Base-by-base conservation (phyloP, 2,113 vertebrate genomes). In the Scartelaos histophorus region DNA sequence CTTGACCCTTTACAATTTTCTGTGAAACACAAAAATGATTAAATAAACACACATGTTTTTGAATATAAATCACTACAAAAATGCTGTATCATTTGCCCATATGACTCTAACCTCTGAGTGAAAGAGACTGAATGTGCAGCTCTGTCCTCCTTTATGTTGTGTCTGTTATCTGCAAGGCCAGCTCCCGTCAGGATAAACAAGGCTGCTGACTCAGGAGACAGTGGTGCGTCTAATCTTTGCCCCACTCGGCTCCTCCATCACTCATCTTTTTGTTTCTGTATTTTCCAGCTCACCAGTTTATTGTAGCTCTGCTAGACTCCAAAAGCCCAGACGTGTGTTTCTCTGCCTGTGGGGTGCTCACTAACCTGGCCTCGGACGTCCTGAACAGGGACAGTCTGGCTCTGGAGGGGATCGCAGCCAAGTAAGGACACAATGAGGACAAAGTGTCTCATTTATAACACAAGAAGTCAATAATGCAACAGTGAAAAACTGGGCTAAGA, bases 341-440 rank as follows among this genome's bases (percentile, higher is more conserved):
- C 81, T 95, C 95, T 35, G 96, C 96, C 80, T 98, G 96, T 70
- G 98, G 97, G 58, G 95, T 99, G 75, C 95, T 99, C 82, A 95
- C 95, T 69, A 99, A 99, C 82, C 93, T 99, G 82, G 81, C 89
- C 53, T 70, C 82, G 80, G 89, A 91, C 72, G 78, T 86, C 46
- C 84, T 94, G 91, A 29, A 89, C 93, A 81, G 94, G 95, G 72
- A 85, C 90, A 70, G 86, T 51, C 92, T 99, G 16, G 92, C 89
- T 46, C 90, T 92, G 70, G 95, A 92, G 86, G 95, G 95, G 11
- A 92, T 92, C 68, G 71, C 94, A 81, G 89, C 83, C 85, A 99
- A 96, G 98, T 99, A 95, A 95, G 94, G 56, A 82, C 66, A 21
- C 65, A 54, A 54, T 7, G 51, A 54, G 1, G 9, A 54, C 17